These are phyloP conservation scores for Tolmerus cingulatus DNA, from an alignment of 2,888 invertebrate genomes.

Conservation along the genomic window DNA sequence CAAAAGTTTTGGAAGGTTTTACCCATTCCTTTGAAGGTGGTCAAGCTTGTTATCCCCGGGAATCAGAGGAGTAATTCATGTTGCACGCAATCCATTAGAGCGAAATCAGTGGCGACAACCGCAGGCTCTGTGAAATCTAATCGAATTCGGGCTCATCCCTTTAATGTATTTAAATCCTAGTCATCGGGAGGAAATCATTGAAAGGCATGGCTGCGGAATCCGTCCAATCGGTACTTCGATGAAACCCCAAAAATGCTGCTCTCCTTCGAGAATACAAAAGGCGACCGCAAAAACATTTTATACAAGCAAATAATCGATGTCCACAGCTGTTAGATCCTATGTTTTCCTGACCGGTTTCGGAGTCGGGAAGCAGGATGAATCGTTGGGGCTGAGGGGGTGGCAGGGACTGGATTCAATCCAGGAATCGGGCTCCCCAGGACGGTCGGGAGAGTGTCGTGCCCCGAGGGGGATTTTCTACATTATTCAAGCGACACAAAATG, in stretches of 20 bases:
- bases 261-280: conserved; percentile 36
- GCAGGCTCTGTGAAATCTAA: neutral
- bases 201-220: conserved; percentile 34
- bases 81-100: neutral
- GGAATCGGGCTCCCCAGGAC: neutral
- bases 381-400: neutral
- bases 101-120: neutral
- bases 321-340: conserved; percentile 26
- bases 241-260: conserved; percentile 22
- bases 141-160: conserved; percentile 8
- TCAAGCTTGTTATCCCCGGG: neutral
- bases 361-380: neutral
- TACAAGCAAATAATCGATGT: conserved; percentile 47
- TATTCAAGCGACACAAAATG: conserved; percentile 31
- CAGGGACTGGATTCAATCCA: neutral
- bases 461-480: neutral
- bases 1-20: neutral
- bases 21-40: neutral
- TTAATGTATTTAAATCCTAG: conserved; percentile 35
- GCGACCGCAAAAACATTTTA: conserved; percentile 45
- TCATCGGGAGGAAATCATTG: conserved; percentile 26
- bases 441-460: neutral
- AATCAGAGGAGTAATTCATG: neutral
- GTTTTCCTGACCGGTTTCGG: neutral
- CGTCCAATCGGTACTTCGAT: conserved; percentile 21